Evolutionary conservation across 2,888 invertebrate species (phyloP).

Genomic region (Elmis aenea): DNA sequence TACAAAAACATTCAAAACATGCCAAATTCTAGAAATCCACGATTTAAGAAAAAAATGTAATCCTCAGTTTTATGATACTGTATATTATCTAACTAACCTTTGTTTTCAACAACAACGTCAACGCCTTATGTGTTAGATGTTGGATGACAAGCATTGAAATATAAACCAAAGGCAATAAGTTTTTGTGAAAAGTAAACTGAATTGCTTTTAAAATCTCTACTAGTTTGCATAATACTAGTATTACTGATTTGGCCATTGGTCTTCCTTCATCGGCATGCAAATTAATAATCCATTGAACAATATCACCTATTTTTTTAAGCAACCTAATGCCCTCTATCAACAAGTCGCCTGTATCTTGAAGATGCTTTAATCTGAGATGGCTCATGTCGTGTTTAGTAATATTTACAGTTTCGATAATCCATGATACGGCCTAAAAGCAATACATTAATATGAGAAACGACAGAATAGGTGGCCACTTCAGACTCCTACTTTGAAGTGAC

Average conservation of each 20-base stretch:
- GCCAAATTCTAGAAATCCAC: too few relatives aligned
- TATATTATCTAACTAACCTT: too few relatives aligned
- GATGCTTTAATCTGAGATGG: slow-evolving; percentile 51
- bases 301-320: slow-evolving; percentile 47
- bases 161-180: slow-evolving; percentile 65
- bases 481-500: too few relatives aligned
- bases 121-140: slow-evolving; percentile 70
- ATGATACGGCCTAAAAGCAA: slow-evolving; percentile 50
- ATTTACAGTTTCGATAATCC: slow-evolving; percentile 60
- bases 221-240: slow-evolving; percentile 72
- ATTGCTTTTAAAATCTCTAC: slow-evolving; percentile 77
- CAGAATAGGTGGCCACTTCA: too few relatives aligned
- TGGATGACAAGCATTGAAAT: slow-evolving; percentile 73
- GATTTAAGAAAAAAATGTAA: too few relatives aligned
- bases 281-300: slow-evolving; percentile 59
- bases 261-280: slow-evolving; percentile 64
- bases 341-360: slow-evolving; percentile 50
- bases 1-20: too few relatives aligned
- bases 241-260: slow-evolving; percentile 72
- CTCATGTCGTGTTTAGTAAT: slow-evolving; percentile 46
- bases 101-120: slow-evolving; percentile 60
- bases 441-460: too few relatives aligned
- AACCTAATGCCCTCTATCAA: slow-evolving; percentile 52
- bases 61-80: too few relatives aligned
- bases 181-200: slow-evolving; percentile 63